phyloP scores from a whole-genome alignment of 2,888 invertebrate species.

The Protodeltote pygarga region DNA sequence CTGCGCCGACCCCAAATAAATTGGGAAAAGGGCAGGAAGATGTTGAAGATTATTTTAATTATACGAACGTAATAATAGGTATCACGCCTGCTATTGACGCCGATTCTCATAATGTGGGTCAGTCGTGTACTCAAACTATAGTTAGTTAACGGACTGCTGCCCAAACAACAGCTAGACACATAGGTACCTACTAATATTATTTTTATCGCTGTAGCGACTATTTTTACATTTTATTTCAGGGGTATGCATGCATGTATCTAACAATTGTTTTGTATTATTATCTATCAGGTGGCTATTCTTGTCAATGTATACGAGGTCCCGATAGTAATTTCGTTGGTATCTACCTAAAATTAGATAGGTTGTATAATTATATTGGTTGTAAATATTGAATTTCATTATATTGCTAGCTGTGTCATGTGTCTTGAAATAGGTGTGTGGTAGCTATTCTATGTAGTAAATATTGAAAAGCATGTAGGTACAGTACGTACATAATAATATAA shows the following conservation, averaged over 20 bases:
- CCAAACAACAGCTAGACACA: conserved; percentile 43
- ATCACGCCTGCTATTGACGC: not conserved
- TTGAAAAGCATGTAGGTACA: too few relatives aligned
- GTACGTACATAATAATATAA: too few relatives aligned
- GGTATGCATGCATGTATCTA: conserved; percentile 51
- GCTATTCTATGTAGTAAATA: too few relatives aligned
- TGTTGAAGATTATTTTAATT: too few relatives aligned
- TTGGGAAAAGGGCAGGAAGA: too few relatives aligned
- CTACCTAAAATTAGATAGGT: conserved; percentile 15
- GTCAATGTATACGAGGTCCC: conserved; percentile 23
- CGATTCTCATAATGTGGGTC: conserved; percentile 32
- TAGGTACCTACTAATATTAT: conserved; percentile 59
- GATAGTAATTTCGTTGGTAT: conserved; percentile 4
- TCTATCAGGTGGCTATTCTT: conserved; percentile 51
- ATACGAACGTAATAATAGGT: not conserved
- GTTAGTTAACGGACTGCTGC: conserved; percentile 41
- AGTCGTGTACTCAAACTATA: conserved; percentile 30
- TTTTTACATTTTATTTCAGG: conserved; percentile 71
- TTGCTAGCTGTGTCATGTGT: too few relatives aligned
- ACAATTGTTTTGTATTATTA: conserved; percentile 67
- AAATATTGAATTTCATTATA: too few relatives aligned
- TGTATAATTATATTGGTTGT: too few relatives aligned
- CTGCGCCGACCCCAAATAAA: too few relatives aligned
- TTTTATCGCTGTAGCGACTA: conserved; percentile 75
- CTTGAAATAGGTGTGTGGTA: too few relatives aligned